Evolutionary conservation across 1,140 invertebrate species (phyloP).

Genomic region (Atta colombica): DNA sequence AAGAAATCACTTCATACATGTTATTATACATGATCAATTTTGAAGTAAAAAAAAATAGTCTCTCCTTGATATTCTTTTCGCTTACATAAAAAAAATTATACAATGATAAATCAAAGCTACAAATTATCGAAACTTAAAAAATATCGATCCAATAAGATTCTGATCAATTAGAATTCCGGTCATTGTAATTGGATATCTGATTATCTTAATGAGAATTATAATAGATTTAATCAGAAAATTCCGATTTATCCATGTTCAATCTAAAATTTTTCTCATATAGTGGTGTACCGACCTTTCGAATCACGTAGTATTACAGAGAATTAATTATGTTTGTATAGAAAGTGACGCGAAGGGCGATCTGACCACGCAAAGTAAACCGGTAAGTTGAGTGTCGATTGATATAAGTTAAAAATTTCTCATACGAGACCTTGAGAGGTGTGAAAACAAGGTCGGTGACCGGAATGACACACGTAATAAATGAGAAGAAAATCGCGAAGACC

Average conservation of each 20-base stretch:
- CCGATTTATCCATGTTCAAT: no score
- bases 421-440: neutral
- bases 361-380: neutral
- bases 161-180: no score
- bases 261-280: no score
- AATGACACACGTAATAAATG: neutral
- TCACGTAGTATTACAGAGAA: neutral
- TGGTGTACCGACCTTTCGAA: neutral
- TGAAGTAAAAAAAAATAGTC: neutral
- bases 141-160: no score
- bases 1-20: neutral
- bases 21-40: neutral
- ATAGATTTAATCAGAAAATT: no score
- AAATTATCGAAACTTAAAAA: neutral
- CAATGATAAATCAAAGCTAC: neutral
- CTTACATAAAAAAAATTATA: neutral
- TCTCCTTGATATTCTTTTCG: neutral
- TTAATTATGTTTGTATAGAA: neutral
- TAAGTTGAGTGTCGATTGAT: neutral
- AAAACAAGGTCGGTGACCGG: slow-evolving; percentile 17
- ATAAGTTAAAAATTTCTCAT: neutral
- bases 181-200: no score
- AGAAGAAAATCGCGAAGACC: neutral
- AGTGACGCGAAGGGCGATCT: neutral
- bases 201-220: no score